These are phyloP conservation scores for Eilema sororculum DNA, from an alignment of 2,888 invertebrate genomes.

Conservation along the genomic window DNA sequence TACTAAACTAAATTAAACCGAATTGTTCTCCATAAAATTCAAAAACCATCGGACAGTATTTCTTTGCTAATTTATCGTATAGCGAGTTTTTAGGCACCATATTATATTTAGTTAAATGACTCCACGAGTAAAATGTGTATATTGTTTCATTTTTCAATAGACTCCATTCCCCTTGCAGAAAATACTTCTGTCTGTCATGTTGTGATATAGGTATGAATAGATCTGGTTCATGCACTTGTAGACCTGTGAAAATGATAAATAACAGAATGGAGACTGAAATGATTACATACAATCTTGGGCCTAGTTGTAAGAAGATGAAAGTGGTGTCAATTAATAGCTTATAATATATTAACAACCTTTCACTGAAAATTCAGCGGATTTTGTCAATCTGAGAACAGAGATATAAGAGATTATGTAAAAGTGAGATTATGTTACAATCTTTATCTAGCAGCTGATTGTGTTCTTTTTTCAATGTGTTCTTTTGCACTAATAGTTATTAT, in stretches of 20 bases:
- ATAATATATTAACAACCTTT: no score
- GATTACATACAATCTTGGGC: no score
- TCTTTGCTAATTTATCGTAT: conserved; percentile 9
- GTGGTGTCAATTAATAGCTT: no score
- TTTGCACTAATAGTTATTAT: no score
- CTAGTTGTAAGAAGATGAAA: no score
- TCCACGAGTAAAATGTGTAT: conserved; percentile 4
- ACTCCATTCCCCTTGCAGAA: neutral
- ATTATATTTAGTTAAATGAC: conserved; percentile 7
- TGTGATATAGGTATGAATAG: conserved; percentile 8
- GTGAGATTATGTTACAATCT: no score
- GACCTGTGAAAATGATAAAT: neutral
- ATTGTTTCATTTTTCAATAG: conserved; percentile 1
- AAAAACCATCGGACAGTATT: conserved; percentile 3
- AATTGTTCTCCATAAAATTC: conserved; percentile 2
- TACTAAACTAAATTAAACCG: conserved; percentile 3
- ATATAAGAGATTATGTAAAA: no score
- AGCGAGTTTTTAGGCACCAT: conserved; percentile 7
- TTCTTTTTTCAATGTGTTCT: no score
- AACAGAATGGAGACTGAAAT: no score
- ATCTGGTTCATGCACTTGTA: conserved; percentile 10
- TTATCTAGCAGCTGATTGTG: no score
- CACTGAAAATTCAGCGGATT: no score
- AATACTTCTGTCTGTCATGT: conserved; percentile 4
- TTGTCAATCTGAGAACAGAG: no score